Evolutionary conservation across 2,888 invertebrate genomes (phyloP).

Genomic region (Trichacis sp.): DNA sequence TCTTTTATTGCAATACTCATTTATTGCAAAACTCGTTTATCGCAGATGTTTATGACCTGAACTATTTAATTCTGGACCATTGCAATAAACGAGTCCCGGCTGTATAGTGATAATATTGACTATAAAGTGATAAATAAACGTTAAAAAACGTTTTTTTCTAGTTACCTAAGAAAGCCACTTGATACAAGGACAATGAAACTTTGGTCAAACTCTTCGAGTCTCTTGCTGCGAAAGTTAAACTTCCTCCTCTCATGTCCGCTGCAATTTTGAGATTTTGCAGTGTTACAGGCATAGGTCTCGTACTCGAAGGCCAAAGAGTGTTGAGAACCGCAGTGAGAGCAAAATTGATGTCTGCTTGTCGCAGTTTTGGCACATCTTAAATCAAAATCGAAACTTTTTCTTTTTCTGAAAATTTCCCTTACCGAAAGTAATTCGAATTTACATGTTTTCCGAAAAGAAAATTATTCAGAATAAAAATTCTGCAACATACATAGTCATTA

Average conservation of each 20-base stretch:
- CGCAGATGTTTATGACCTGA: no score
- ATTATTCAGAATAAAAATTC: no score
- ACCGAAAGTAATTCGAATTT: no score
- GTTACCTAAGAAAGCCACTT: slow-evolving; percentile 84
- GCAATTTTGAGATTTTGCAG: slow-evolving; percentile 78
- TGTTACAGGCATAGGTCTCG: slow-evolving; percentile 74
- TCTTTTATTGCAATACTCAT: no score
- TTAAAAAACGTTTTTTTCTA: slow-evolving; percentile 19
- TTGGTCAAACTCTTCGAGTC: slow-evolving; percentile 84
- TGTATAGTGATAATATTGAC: no score
- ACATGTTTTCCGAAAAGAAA: no score
- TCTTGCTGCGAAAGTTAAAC: slow-evolving; percentile 81
- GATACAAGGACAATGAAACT: slow-evolving; percentile 83
- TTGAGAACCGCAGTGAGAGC: slow-evolving; percentile 90
- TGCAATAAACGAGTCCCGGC: no score
- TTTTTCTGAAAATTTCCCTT: no score
- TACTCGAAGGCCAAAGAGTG: slow-evolving; percentile 85
- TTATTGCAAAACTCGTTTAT: no score
- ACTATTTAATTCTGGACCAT: no score
- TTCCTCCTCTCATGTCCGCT: slow-evolving; percentile 82
- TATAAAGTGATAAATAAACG: not conserved
- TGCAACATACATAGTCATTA: no score
- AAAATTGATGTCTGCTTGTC: slow-evolving; percentile 91
- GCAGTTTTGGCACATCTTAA: slow-evolving; percentile 88
- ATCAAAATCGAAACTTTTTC: slow-evolving; percentile 45